Evolutionary conservation across 2,113 vertebrate species (phyloP).

Genomic region (Triplophysa siluroides): DNA sequence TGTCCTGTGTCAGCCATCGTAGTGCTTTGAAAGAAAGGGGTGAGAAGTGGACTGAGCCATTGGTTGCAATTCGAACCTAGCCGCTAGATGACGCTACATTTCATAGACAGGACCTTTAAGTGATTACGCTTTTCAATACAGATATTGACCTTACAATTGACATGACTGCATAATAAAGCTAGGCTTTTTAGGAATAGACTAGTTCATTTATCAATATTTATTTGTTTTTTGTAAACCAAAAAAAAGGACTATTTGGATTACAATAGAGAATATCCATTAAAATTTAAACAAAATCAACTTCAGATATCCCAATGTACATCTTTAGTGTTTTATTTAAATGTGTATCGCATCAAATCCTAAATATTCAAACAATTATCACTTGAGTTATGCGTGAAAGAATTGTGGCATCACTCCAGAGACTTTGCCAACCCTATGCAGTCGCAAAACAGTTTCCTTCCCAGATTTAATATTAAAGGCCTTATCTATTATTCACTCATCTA

Average conservation of each 20-base stretch:
- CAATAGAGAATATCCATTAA: background rate
- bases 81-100: no score
- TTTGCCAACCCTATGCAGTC: conserved; percentile 5
- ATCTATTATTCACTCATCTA: conserved; percentile 46
- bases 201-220: no score
- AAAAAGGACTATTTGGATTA: background rate
- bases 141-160: background rate
- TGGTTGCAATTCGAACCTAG: no score
- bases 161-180: background rate
- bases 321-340: background rate
- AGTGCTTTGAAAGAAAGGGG: no score
- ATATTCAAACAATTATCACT: conserved; percentile 8
- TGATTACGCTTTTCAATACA: background rate
- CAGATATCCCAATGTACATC: background rate
- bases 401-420: conserved; percentile 35
- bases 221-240: no score
- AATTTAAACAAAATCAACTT: no score
- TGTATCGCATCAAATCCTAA: background rate
- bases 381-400: conserved; percentile 12
- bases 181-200: background rate
- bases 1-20: no score
- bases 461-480: conserved; percentile 41
- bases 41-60: no score
- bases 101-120: no score
- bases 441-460: conserved; percentile 36